Percentiles rank a stretch among this genome's conserved stretches.
These are phyloP conservation scores for Silurus asotus DNA, from an alignment of 2,113 vertebrate genomes.

Conservation along the genomic window DNA sequence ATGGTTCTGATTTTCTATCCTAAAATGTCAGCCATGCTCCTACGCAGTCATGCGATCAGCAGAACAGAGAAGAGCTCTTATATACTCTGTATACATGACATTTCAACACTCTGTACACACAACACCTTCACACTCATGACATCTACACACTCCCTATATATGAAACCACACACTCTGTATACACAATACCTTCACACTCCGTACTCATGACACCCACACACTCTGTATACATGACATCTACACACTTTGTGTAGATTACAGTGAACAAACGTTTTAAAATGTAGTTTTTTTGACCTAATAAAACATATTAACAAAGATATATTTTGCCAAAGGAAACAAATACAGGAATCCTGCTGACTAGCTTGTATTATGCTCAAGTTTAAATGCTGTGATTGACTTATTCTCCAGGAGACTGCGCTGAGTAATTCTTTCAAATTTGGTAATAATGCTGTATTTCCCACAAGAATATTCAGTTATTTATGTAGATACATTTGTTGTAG, in stretches of 20 bases:
- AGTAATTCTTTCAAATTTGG: neutral
- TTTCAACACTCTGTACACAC: too few relatives aligned
- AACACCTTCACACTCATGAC: too few relatives aligned
- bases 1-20: neutral
- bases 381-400: neutral
- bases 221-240: neutral
- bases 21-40: neutral
- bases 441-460: neutral
- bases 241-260: neutral
- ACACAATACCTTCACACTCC: too few relatives aligned
- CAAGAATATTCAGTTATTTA: neutral
- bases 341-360: neutral
- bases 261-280: neutral
- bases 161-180: too few relatives aligned
- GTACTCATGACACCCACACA: too few relatives aligned
- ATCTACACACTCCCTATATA: too few relatives aligned
- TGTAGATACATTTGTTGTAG: neutral
- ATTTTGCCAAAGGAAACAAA: neutral
- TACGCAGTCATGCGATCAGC: neutral
- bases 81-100: neutral
- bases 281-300: neutral
- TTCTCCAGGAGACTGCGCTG: neutral
- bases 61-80: neutral
- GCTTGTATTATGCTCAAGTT: neutral
- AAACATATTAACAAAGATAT: neutral